Conservation (phyloP, 2,888 invertebrate genomes). For the Athalia rosae region DNA sequence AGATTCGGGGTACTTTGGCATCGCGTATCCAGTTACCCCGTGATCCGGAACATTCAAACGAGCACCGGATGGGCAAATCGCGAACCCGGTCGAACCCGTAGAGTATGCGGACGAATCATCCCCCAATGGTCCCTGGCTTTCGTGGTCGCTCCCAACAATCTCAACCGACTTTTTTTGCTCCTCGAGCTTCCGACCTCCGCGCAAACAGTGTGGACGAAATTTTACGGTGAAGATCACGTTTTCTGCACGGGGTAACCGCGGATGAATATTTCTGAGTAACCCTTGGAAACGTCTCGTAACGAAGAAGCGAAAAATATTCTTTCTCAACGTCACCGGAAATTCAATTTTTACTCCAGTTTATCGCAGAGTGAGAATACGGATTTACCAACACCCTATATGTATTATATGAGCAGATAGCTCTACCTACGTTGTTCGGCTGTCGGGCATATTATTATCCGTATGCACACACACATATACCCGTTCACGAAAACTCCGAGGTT, state of each 20-base stretch:
- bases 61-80: constrained; percentile 40
- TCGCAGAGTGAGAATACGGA: not conserved
- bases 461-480: too few species aligned
- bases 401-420: too few species aligned
- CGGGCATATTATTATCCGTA: constrained; percentile 32
- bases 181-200: not conserved
- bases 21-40: constrained; percentile 3
- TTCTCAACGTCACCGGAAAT: not conserved
- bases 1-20: constrained; percentile 35
- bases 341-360: not conserved
- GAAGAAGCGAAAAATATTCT: not conserved
- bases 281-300: too few species aligned
- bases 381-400: constrained; percentile 18
- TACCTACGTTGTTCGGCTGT: not conserved
- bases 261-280: too few species aligned
- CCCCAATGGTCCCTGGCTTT: constrained; percentile 29
- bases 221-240: too few species aligned
- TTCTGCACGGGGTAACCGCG: too few species aligned
- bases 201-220: constrained; percentile 11
- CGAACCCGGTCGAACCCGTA: constrained; percentile 38
- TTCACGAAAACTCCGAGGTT: constrained; percentile 25
- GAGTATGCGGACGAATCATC: constrained; percentile 45
- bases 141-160: constrained; percentile 16
- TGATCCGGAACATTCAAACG: constrained; percentile 34
- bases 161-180: constrained; percentile 7